Evolutionary conservation across 1,140 invertebrate species (phyloP).

Genomic region (Drosophila insularis): DNA sequence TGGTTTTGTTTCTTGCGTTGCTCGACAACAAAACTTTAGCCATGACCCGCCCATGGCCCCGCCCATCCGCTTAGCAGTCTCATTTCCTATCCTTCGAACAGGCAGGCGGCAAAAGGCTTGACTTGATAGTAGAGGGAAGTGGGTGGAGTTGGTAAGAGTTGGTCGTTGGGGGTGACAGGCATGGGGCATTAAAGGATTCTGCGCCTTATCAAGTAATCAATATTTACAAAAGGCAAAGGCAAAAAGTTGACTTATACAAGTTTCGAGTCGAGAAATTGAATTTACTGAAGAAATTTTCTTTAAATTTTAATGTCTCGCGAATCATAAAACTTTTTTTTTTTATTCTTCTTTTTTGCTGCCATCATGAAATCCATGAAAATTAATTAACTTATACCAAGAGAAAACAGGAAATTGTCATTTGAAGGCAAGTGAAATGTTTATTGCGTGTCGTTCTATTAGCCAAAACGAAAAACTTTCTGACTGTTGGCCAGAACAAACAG

Average conservation of each 20-base stretch:
- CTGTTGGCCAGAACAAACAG: slow-evolving; percentile 19
- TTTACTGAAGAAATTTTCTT: slow-evolving; percentile 60
- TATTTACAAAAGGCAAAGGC: slow-evolving; percentile 60
- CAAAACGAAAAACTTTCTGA: slow-evolving; percentile 15
- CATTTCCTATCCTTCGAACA: slow-evolving; percentile 55
- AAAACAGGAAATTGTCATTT: slow-evolving; percentile 63
- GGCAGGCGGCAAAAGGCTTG: slow-evolving; percentile 1
- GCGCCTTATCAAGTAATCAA: slow-evolving; percentile 75
- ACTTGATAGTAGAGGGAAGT: background rate
- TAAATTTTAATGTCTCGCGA: slow-evolving; percentile 57
- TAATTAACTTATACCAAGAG: slow-evolving; percentile 63
- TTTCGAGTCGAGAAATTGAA: slow-evolving; percentile 66
- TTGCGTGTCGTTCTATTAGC: slow-evolving; percentile 26
- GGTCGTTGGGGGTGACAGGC: background rate
- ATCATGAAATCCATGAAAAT: slow-evolving; percentile 58
- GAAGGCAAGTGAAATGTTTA: slow-evolving; percentile 36
- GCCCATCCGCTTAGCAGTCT: slow-evolving; percentile 26
- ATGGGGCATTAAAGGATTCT: slow-evolving; percentile 69
- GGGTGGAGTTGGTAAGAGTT: background rate
- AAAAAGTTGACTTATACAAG: slow-evolving; percentile 62
- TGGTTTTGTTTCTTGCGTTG: slow-evolving; percentile 52
- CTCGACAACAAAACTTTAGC: slow-evolving; percentile 55
- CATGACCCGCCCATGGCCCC: slow-evolving; percentile 9
- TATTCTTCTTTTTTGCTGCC: slow-evolving; percentile 6
- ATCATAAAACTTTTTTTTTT: slow-evolving; percentile 45